Evolutionary conservation across 2,113 vertebrate genomes (phyloP).

Genomic region (Odontophorus gujanensis): DNA sequence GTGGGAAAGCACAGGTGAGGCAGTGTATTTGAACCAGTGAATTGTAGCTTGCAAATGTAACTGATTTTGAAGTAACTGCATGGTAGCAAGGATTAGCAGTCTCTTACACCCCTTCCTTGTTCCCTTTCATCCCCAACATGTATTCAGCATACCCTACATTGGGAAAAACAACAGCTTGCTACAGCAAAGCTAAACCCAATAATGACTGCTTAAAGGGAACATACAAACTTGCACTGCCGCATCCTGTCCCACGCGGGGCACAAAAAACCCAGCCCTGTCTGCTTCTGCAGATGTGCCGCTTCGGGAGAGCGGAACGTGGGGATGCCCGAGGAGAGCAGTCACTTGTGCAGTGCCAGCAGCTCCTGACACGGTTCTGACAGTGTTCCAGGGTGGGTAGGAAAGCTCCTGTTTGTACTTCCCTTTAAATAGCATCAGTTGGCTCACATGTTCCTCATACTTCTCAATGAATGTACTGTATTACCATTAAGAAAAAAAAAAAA

Average conservation of each 20-base stretch:
- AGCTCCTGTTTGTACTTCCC: slow-evolving; percentile 78
- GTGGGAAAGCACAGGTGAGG: slow-evolving; percentile 81
- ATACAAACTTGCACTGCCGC: slow-evolving; percentile 61
- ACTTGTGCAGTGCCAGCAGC: not conserved
- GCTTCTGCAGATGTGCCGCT: not conserved
- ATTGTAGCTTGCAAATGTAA: slow-evolving; percentile 65
- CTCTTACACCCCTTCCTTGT: slow-evolving; percentile 72
- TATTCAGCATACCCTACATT: slow-evolving; percentile 74
- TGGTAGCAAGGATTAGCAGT: slow-evolving; percentile 86
- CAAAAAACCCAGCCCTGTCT: slow-evolving; percentile 32
- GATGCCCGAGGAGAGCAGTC: not conserved
- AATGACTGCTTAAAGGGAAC: slow-evolving; percentile 86
- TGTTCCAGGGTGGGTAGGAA: slow-evolving; percentile 51
- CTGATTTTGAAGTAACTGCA: slow-evolving; percentile 81
- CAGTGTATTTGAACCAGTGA: slow-evolving; percentile 65
- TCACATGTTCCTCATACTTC: slow-evolving; percentile 86
- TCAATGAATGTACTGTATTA: slow-evolving; percentile 99
- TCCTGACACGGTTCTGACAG: slow-evolving; percentile 28
- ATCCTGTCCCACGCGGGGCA: slow-evolving; percentile 44
- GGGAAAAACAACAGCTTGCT: slow-evolving; percentile 39
- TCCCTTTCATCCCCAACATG: slow-evolving; percentile 66
- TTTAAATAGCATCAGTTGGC: slow-evolving; percentile 85
- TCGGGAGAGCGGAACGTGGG: not conserved
- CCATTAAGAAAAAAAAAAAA: slow-evolving; percentile 89
- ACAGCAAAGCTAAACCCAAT: slow-evolving; percentile 67